These are phyloP conservation scores for Tamias sibiricus DNA, from an alignment of 2,113 vertebrate species.

Conservation along the genomic window DNA sequence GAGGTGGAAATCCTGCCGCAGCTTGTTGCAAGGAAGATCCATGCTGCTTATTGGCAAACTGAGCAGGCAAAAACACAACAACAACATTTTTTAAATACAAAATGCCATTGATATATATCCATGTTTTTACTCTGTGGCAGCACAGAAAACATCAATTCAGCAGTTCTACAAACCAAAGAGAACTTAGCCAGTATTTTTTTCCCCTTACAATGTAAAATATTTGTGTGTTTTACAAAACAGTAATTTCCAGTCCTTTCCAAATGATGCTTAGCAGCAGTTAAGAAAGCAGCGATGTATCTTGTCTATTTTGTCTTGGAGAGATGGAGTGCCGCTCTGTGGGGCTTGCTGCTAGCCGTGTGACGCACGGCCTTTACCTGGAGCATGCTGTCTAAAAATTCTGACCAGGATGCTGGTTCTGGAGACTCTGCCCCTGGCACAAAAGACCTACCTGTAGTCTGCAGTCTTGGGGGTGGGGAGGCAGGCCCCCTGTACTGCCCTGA, in stretches of 20 bases:
- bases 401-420: constrained; percentile 2
- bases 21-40: constrained; percentile 82
- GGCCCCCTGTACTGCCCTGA: neutral
- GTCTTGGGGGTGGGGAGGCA: no score
- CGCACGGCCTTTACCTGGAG: neutral
- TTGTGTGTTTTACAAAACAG: constrained; percentile 60
- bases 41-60: constrained; percentile 84
- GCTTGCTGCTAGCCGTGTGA: neutral
- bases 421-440: neutral
- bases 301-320: neutral
- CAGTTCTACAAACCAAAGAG: constrained; percentile 78
- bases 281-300: neutral
- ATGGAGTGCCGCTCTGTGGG: neutral
- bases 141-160: constrained; percentile 81
- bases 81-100: constrained; percentile 58
- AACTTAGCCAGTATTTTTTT: constrained; percentile 56
- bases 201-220: constrained; percentile 73
- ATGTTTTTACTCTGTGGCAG: constrained; percentile 78
- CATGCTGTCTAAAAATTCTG: constrained; percentile 43
- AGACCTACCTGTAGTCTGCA: neutral
- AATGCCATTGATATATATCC: constrained; percentile 82
- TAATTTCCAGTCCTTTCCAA: constrained; percentile 68
- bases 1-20: constrained; percentile 82
- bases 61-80: constrained; percentile 67
- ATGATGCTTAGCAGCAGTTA: constrained; percentile 47